These are phyloP conservation scores for Nephila pilipes DNA, from an alignment of 1,140 invertebrate genomes.

Conservation along the genomic window DNA sequence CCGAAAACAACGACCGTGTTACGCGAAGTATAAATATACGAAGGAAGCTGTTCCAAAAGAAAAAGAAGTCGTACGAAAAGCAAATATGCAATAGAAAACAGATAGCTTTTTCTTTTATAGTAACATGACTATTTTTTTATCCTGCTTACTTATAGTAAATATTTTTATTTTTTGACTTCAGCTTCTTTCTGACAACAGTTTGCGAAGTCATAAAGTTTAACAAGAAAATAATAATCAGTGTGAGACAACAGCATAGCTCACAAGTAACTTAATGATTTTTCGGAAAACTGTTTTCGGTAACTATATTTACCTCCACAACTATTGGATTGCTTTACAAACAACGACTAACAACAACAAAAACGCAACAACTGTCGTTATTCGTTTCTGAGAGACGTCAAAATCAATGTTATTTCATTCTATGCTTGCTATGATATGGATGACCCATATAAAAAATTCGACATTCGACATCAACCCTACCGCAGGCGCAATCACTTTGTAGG, in stretches of 20 bases:
- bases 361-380: conserved; percentile 29
- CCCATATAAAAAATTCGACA: background rate
- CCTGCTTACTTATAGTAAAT: background rate
- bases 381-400: conserved; percentile 43
- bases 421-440: background rate
- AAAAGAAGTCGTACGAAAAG: background rate
- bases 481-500: conserved; percentile 44
- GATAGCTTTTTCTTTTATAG: background rate
- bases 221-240: background rate
- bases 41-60: too few species aligned
- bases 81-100: background rate
- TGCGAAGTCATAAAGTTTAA: background rate
- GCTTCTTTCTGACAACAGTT: background rate
- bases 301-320: conserved; percentile 35
- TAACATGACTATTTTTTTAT: background rate
- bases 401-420: conserved; percentile 57
- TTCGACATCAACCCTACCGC: background rate
- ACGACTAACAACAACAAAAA: background rate
- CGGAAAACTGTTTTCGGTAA: background rate
- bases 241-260: background rate
- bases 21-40: too few species aligned
- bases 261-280: conserved; percentile 32
- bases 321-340: conserved; percentile 62
- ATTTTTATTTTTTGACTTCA: background rate
- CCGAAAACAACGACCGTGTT: too few species aligned